Base-by-base conservation (phyloP, 1,140 invertebrate genomes). In the Drosophila sproati region DNA sequence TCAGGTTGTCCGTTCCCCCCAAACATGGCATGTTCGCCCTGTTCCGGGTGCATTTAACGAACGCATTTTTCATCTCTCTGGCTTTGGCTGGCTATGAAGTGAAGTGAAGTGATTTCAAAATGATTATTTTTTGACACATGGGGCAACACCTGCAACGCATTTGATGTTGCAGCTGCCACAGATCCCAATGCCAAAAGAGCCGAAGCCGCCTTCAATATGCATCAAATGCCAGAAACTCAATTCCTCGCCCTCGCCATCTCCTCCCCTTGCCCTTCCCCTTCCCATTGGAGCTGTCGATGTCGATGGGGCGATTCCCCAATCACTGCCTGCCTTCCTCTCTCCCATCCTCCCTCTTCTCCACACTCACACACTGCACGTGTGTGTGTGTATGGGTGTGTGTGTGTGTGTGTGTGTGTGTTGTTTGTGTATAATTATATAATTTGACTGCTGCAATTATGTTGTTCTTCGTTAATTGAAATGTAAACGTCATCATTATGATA, bases 81-180 rank as follows among this genome's bases (percentile, higher is more conserved):
- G 35, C 45, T 32, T 20, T 20, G 20, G 20, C 20, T 20, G 20
- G 20, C 20, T 20, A 0, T 10, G 39, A 35, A 51, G 55, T 68
- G 52, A 73, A 70, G 60, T 87, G 79, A 87, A 87, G 80, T 88
- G 83, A 87, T 87, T 87, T 87, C 77, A 59, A 87, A 88, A 82
- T 87, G 83, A 87, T 87, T 87, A 88, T 87, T 87, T 88, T 87
- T 88, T 87, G 83, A 87, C 83, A 87, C 83, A 82, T 82, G 83
- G 83, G 83, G 69, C 83, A 87, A 88, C 83, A 87, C 83, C 83
- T 87, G 83, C 83, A 68, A 74, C 78, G 67, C 78, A 78, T 86
- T 77, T 87, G 83, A 71, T 43, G 56, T 70, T 60, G 67, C 82
- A 87, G 83, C 83, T 87, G 83, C 83, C 69, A 74, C 66, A 69